Evolutionary conservation across 1,140 invertebrate genomes (phyloP), one percentile per base, ranked within the genome.

Genomic region (Antheraea mylitta): DNA sequence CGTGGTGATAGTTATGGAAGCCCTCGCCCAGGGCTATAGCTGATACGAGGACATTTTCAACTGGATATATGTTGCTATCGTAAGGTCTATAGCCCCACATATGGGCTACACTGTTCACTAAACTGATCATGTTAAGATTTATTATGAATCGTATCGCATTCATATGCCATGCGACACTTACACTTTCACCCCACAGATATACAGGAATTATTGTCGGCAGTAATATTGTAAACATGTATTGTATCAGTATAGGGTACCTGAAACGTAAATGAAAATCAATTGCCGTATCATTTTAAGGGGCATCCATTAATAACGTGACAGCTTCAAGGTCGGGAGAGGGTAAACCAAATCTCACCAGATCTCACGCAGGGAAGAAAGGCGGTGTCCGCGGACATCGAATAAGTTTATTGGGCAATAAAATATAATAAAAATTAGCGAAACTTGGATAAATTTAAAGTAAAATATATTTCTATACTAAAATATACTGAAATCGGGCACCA

Each of bases 51-150:
- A 53, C 36, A 16, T 58, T 76, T 36, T 76, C 63, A n/a, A 38
- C 38, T 4, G 74, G 59, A 48, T 61, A 37, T 9, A 76, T 76
- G 22, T 59, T 62, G 90, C 94, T 37, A 42, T 67, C 58, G 36
- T 67, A 67, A 16, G 66, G 66, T 60, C 59, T 60, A 22, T 67
- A 16, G 4, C 66, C 66, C 53, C 58, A 67, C 19, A 38, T 4
- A 30, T 67, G 66, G 13, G 66, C 66, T 11, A 37, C 53, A 22
- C 58, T 60, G 18, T 67, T 67, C 3, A 67, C 66, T 38, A 18
- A 18, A 11, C 58, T 60, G 0, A 22, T 60, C 5, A 37, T 13
- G n/a, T 67, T 36, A 7, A 60, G 16, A 16, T 11, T 59, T 30
- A 67, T 36, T 18, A 37, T 18, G n/a, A 36, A 60, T 67, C 66